These are phyloP conservation scores for Macrosoma leucophasiata DNA, from an alignment of 2,888 invertebrate genomes.

Conservation along the genomic window DNA sequence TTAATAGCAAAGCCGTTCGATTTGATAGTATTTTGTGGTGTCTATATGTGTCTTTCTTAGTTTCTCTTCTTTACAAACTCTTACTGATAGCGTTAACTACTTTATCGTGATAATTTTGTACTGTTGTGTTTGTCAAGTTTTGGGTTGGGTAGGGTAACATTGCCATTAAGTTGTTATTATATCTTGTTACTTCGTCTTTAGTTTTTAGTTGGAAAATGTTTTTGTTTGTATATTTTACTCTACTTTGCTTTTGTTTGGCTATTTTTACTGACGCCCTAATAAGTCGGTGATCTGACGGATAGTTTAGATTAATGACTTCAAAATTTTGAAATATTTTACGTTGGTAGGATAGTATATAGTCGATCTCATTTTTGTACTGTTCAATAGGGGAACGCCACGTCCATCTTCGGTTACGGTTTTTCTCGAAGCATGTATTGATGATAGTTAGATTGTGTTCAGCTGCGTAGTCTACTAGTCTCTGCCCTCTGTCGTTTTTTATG, in stretches of 20 bases:
- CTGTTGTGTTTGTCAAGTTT: neutral
- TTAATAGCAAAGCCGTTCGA: neutral
- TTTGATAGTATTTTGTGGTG: neutral
- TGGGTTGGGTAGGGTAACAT: neutral
- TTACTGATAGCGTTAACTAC: neutral
- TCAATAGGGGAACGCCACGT: too few relatives aligned
- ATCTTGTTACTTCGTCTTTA: neutral
- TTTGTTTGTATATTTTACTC: neutral
- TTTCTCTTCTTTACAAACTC: neutral
- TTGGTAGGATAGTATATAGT: constrained; percentile 3
- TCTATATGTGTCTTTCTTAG: neutral
- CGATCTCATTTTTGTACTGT: too few relatives aligned
- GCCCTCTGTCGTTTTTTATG: too few relatives aligned
- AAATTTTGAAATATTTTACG: constrained; percentile 9
- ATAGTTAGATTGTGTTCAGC: too few relatives aligned
- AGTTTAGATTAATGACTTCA: constrained; percentile 9
- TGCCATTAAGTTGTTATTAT: neutral
- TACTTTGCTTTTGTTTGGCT: neutral
- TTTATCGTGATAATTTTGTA: neutral
- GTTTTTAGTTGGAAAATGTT: neutral
- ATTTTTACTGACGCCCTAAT: constrained; percentile 5
- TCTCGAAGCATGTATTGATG: too few relatives aligned
- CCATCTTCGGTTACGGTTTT: too few relatives aligned
- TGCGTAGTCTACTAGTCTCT: too few relatives aligned
- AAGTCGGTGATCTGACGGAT: constrained; percentile 14